Evolutionary conservation across 1,140 invertebrate genomes (phyloP).

Genomic region (Pteromalus puparum): DNA sequence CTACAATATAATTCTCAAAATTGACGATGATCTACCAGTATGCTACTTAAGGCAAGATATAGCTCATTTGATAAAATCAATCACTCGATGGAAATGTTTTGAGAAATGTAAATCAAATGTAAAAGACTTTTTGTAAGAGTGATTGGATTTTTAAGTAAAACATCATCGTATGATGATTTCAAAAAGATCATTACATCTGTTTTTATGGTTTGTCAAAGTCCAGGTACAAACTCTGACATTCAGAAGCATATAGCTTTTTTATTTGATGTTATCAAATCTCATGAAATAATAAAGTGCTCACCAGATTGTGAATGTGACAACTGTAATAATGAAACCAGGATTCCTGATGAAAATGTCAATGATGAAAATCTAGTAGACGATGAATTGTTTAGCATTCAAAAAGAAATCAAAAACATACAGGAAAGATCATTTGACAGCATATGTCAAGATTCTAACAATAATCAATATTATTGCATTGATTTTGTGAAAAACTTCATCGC

Average conservation of each 20-base stretch:
- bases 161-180: neutral
- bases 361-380: neutral
- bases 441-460: neutral
- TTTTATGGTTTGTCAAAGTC: slow-evolving; percentile 18
- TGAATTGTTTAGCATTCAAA: neutral
- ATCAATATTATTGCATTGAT: slow-evolving; percentile 21
- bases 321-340: neutral
- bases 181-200: neutral
- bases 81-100: slow-evolving; percentile 11
- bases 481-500: neutral
- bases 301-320: slow-evolving; percentile 2
- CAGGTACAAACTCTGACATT: neutral
- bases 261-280: neutral
- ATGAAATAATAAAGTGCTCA: neutral
- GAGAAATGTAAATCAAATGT: neutral
- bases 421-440: neutral
- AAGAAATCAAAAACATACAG: neutral
- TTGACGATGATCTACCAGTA: neutral
- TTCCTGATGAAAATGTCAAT: neutral
- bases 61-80: slow-evolving; percentile 22
- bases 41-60: slow-evolving; percentile 28
- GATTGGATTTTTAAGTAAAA: neutral
- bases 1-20: neutral
- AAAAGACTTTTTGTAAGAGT: slow-evolving; percentile 25
- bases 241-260: neutral